Conservation (phyloP, 2,888 invertebrate genomes). For the Chrysodeixis includens region DNA sequence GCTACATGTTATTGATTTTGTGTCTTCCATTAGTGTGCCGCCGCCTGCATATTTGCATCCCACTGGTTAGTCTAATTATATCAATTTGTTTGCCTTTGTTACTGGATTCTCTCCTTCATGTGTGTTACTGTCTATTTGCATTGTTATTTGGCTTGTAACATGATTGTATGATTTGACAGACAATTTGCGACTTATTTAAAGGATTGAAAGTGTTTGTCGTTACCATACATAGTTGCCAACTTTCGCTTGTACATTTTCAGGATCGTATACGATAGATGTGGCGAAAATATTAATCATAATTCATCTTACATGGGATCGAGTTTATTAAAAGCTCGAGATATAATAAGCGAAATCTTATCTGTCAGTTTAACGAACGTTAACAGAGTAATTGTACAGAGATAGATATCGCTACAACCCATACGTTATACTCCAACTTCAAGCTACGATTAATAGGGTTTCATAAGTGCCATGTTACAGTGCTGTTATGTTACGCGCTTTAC, state of each 20-base stretch:
- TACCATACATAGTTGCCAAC: no score
- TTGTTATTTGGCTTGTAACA: not conserved
- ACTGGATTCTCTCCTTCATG: not conserved
- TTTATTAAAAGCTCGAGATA: no score
- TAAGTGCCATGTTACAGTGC: conserved; percentile 33
- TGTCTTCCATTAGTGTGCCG: conserved; percentile 11
- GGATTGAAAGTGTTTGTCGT: no score
- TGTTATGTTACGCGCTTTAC: conserved; percentile 31
- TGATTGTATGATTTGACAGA: not conserved
- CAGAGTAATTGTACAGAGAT: conserved; percentile 30
- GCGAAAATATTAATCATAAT: not conserved
- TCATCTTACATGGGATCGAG: not conserved
- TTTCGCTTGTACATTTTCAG: no score
- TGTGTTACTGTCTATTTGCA: not conserved
- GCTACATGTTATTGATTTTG: conserved; percentile 13
- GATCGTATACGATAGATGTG: not conserved
- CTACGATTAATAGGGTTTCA: conserved; percentile 48
- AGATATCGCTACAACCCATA: conserved; percentile 39
- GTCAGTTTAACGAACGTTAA: conserved; percentile 5
- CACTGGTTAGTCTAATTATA: conserved; percentile 2
- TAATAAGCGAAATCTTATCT: not conserved
- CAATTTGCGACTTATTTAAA: no score
- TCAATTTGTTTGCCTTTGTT: conserved; percentile 10
- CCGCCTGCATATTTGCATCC: conserved; percentile 3
- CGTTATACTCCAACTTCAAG: conserved; percentile 39